Base-by-base conservation (phyloP, 2,888 invertebrate species). In the Cosmopolites sordidus region DNA sequence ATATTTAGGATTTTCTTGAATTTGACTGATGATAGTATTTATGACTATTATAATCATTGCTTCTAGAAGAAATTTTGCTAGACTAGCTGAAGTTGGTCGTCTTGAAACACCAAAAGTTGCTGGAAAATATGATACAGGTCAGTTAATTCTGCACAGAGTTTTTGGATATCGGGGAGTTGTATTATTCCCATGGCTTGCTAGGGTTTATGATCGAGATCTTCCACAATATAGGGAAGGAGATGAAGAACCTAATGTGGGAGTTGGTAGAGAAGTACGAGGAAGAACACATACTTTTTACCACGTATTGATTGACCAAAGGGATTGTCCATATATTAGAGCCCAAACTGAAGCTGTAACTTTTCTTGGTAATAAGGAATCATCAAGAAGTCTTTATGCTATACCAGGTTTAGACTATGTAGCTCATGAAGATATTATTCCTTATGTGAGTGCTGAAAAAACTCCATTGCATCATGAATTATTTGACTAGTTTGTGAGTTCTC, bases 271-370 rank as follows among this genome's bases (percentile, higher is more conserved):
- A 76, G 90, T 92, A 8, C 89, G 92, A 74, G 92, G 94, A 42
- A 82, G 86, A 70, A 89, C 92, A 5, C 93, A 95, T 67, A 91
- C 94, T 33, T 98, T 95, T 74, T 99, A 99, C 74, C 97, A 99
- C 79, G 97, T 96, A 38, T 79, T 99, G 38, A 97, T 99, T 63
- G 98, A 99, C 75, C 89, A 93, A 56, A 81, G 97, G 69, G 98
- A 99, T 78, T 95, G 94, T 69, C 94, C 96, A 5, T 92, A 88
- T 73, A 96, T 98, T 78, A 83, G 96, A 66, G 95, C 97, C n/a
- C 97, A 96, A 76, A 93, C 96, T 2, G 96, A 97, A 77, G 93
- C 96, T 3, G 97, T 97, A 1, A 97, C 97, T 0, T 97, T 98
- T 75, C 79, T 98, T 44, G 95, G 96, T 14, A 95, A 93, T 73